Percentiles rank a stretch among this genome's conserved stretches.
These are phyloP conservation scores for Drosophila neutralis DNA, from an alignment of 2,888 invertebrate genomes.

Conservation along the genomic window DNA sequence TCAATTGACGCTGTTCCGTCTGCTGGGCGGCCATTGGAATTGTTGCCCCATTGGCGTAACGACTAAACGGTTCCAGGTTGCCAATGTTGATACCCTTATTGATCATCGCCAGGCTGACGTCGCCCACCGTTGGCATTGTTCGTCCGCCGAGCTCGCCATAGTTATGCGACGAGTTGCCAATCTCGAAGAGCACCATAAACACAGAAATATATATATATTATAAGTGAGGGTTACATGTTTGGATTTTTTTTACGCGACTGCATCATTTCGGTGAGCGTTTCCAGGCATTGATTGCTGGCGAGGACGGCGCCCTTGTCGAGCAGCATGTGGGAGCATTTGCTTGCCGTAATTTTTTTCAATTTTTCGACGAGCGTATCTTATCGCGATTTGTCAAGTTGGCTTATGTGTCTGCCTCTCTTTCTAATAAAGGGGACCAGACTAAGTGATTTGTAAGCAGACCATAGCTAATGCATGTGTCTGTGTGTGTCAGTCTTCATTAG, in stretches of 20 bases:
- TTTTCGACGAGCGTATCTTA: background rate
- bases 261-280: constrained; percentile 95
- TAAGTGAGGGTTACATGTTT: background rate
- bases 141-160: constrained; percentile 96
- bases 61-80: constrained; percentile 91
- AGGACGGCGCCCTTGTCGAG: constrained; percentile 92
- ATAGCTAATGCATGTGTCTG: constrained; percentile 8
- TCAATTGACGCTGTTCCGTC: constrained; percentile 91
- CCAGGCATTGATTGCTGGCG: constrained; percentile 91
- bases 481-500: constrained; percentile 52
- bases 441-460: constrained; percentile 53
- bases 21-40: constrained; percentile 90
- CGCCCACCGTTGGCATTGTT: constrained; percentile 94
- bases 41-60: constrained; percentile 89
- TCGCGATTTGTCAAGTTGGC: constrained; percentile 9
- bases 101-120: constrained; percentile 93
- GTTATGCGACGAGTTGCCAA: constrained; percentile 92
- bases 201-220: background rate
- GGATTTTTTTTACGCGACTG: constrained; percentile 89
- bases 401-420: constrained; percentile 2
- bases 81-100: constrained; percentile 93
- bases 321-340: constrained; percentile 88
- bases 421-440: constrained; percentile 32
- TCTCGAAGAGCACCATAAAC: constrained; percentile 90
- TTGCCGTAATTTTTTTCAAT: background rate